Evolutionary conservation across 2,888 invertebrate genomes (phyloP).

Genomic region (Empis livida): DNA sequence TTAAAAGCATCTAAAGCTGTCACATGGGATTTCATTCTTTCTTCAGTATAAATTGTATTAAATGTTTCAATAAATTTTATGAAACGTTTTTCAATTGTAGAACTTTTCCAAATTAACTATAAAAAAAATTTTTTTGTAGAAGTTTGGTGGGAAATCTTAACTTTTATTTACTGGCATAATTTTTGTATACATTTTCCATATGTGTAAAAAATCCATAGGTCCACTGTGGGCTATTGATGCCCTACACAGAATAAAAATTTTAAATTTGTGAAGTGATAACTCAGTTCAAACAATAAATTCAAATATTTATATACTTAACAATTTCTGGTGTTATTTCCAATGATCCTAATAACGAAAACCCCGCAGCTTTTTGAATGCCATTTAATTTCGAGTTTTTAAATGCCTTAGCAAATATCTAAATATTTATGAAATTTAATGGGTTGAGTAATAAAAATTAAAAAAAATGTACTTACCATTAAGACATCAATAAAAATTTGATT

Average conservation of each 20-base stretch:
- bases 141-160: no score
- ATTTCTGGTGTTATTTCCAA: not conserved
- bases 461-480: not conserved
- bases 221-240: not conserved
- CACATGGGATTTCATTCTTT: no score
- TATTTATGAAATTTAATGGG: not conserved
- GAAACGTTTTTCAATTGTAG: no score
- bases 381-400: not conserved
- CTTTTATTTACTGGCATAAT: not conserved
- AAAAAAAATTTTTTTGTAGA: no score
- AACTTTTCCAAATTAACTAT: no score
- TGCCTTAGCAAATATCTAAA: not conserved
- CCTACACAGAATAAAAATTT: not conserved
- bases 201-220: not conserved
- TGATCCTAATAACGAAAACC: not conserved
- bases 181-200: not conserved
- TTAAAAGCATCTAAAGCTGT: no score
- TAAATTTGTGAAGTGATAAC: not conserved
- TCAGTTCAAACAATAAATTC: not conserved
- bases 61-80: no score
- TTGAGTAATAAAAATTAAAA: not conserved
- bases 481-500: not conserved
- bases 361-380: not conserved
- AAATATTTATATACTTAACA: not conserved
- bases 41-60: no score